phyloP scores from a whole-genome alignment of 1,140 invertebrate genomes.

The Scaptomyza montana region DNA sequence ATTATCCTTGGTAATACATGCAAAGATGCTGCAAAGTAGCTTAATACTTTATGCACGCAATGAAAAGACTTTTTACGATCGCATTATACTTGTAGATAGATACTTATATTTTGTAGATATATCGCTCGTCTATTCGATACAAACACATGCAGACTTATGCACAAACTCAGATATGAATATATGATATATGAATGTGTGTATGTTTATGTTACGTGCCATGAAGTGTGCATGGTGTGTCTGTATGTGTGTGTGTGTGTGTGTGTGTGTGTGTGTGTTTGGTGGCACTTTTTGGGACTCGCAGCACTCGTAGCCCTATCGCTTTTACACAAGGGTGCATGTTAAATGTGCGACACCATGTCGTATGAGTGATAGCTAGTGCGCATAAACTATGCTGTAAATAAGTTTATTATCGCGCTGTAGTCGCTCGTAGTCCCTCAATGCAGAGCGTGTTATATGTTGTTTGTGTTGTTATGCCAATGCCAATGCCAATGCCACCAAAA shows the following conservation, averaged over 20 bases:
- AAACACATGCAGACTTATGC: slow-evolving; percentile 9
- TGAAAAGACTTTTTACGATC: slow-evolving; percentile 82
- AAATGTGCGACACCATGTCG: slow-evolving; percentile 73
- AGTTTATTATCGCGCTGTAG: slow-evolving; percentile 67
- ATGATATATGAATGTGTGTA: slow-evolving; percentile 1
- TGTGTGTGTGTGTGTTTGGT: neutral
- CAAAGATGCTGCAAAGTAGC: slow-evolving; percentile 82
- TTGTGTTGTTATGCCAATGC: neutral
- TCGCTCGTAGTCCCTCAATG: slow-evolving; percentile 22
- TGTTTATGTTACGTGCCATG: too few relatives aligned
- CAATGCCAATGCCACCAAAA: neutral
- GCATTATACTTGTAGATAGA: slow-evolving; percentile 76
- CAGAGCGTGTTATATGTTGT: slow-evolving; percentile 7
- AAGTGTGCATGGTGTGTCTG: slow-evolving; percentile 15
- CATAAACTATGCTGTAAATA: slow-evolving; percentile 80
- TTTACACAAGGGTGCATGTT: slow-evolving; percentile 77
- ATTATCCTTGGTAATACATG: slow-evolving; percentile 79
- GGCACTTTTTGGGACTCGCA: slow-evolving; percentile 24
- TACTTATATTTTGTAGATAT: slow-evolving; percentile 73
- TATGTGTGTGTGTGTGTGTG: neutral
- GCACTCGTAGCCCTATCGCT: slow-evolving; percentile 64
- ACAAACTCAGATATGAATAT: neutral
- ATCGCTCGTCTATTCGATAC: slow-evolving; percentile 61
- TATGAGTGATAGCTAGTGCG: slow-evolving; percentile 73
- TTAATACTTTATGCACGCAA: slow-evolving; percentile 82